Conservation (phyloP, 1,140 invertebrate genomes). For the Chionoecetes opilio region DNA sequence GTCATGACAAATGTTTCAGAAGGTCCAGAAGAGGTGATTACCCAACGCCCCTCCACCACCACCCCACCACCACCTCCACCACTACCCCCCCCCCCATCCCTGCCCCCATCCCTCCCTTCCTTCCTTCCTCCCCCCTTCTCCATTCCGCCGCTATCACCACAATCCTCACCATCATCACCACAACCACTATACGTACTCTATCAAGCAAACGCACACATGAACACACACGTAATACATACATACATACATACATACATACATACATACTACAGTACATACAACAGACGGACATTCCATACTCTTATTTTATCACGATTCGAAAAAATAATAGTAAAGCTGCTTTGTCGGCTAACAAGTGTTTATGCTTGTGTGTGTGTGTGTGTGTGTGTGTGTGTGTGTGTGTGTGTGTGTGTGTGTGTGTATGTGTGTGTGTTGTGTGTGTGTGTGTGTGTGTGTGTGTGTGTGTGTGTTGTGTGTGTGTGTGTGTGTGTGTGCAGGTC, state of each 20-base stretch:
- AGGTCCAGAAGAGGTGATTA: background rate
- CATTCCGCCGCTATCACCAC: background rate
- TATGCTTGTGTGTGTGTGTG: no score
- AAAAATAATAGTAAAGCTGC: no score
- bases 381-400: conserved; percentile 15
- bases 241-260: conserved; percentile 21
- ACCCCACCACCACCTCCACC: background rate
- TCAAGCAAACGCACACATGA: background rate
- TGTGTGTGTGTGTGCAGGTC: conserved; percentile 20
- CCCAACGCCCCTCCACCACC: background rate
- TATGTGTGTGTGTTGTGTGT: no score
- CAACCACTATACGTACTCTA: background rate
- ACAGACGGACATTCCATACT: no score
- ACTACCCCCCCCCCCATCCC: background rate
- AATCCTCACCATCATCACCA: conserved; percentile 33
- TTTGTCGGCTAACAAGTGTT: no score
- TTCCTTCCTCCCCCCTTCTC: background rate
- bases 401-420: conserved; percentile 6
- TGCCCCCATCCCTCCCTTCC: background rate
- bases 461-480: no score
- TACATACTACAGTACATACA: background rate
- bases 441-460: no score
- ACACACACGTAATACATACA: background rate
- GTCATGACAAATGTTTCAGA: conserved; percentile 29
- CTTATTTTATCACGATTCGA: no score